A percentile compares a stretch with the other conserved stretches of the same genome.
Evolutionary conservation across 2,888 invertebrate genomes (phyloP).

Genomic region (Sceliomorpha sp.): DNA sequence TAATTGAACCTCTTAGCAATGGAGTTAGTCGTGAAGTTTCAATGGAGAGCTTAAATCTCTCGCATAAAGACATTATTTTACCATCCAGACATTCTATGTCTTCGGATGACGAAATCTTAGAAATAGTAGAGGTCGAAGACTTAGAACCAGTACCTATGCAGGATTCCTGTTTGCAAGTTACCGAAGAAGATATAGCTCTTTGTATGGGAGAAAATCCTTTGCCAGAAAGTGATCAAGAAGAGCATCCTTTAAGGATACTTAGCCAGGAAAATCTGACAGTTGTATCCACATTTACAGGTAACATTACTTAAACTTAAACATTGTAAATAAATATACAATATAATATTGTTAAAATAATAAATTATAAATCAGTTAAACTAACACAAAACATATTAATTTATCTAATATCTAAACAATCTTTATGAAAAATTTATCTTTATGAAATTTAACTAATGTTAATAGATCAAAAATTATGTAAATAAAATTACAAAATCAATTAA

Average conservation of each 20-base stretch:
- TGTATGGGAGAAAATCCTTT: conserved; percentile 90
- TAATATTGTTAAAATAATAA: no score
- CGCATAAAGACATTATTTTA: conserved; percentile 86
- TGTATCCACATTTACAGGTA: conserved; percentile 93
- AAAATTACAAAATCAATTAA: no score
- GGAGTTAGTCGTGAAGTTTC: conserved; percentile 88
- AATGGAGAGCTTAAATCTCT: conserved; percentile 89
- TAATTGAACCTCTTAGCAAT: conserved; percentile 87
- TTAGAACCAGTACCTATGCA: conserved; percentile 92
- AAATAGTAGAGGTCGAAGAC: conserved; percentile 90
- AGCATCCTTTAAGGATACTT: conserved; percentile 92
- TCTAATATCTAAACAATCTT: no score
- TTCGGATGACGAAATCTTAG: conserved; percentile 87
- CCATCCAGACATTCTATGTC: conserved; percentile 83
- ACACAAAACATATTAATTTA: no score
- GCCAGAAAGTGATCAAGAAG: conserved; percentile 88
- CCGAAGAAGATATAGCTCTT: conserved; percentile 94
- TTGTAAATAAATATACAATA: background rate
- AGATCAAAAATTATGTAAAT: background rate
- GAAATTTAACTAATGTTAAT: no score
- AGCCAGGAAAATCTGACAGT: conserved; percentile 95
- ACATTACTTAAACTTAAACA: conserved; percentile 62
- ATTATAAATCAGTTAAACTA: no score
- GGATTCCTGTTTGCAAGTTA: conserved; percentile 93
- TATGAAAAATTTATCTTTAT: no score